Conservation (phyloP, 2,797 vertebrate genomes). For the Orestias chungarensis region DNA sequence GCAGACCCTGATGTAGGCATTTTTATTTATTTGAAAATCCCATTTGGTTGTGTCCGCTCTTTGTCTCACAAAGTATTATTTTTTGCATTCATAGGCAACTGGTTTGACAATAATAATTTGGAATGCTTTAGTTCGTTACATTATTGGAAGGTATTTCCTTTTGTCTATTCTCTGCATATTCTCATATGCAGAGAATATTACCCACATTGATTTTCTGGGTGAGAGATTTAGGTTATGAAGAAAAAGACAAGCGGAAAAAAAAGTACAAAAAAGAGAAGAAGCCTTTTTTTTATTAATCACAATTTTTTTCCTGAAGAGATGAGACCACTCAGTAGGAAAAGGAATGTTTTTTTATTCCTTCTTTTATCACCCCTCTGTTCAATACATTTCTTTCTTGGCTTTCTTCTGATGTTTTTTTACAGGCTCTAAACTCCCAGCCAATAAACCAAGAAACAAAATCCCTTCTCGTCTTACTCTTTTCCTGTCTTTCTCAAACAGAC, state of each 20-base stretch:
- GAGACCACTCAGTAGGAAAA: constrained; percentile 56
- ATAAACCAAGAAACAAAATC: constrained; percentile 75
- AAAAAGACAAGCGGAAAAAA: constrained; percentile 9
- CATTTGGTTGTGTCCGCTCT: constrained; percentile 27
- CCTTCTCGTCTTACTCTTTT: constrained; percentile 35
- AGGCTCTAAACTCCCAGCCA: constrained; percentile 77
- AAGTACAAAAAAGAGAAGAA: constrained; percentile 25
- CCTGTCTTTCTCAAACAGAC: constrained; percentile 54
- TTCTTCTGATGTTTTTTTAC: constrained; percentile 64
- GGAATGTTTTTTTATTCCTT: constrained; percentile 44
- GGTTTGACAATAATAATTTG: constrained; percentile 38
- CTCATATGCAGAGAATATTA: constrained; percentile 60
- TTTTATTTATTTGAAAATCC: no score
- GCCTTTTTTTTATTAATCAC: constrained; percentile 76
- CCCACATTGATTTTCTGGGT: constrained; percentile 56
- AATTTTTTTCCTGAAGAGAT: constrained; percentile 70
- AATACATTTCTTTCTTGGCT: constrained; percentile 55
- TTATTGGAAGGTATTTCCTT: constrained; percentile 49
- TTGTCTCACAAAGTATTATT: constrained; percentile 52
- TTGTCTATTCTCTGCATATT: constrained; percentile 62
- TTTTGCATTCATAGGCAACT: constrained; percentile 11
- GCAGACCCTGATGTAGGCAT: no score
- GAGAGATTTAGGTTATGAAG: constrained; percentile 31
- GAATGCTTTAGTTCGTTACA: constrained; percentile 41
- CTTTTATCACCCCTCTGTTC: constrained; percentile 66